Conservation (phyloP, 2,113 vertebrate species). For the Callaeas wilsoni region DNA sequence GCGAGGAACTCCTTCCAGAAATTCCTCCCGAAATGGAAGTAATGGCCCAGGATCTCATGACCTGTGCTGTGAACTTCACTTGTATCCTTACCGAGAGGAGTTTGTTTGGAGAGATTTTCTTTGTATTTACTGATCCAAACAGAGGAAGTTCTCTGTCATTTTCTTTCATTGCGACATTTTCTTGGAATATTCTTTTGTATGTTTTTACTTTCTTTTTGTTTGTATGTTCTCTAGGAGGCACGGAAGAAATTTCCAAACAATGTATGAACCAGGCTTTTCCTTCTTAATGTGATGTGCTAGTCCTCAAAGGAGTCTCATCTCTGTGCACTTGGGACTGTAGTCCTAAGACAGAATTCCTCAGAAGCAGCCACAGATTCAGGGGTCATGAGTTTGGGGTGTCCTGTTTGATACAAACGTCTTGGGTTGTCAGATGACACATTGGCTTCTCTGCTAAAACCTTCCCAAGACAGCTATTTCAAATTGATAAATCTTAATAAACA, state of each 20-base stretch:
- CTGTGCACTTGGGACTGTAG: neutral
- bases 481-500: neutral
- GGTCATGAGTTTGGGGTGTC: neutral
- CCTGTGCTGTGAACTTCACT: neutral
- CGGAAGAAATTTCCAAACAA: neutral
- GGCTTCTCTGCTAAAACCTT: neutral
- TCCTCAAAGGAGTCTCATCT: neutral
- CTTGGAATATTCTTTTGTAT: slow-evolving; percentile 30
- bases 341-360: neutral
- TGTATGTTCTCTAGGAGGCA: neutral
- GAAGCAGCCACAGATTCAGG: neutral
- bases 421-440: neutral
- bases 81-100: neutral
- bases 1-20: neutral
- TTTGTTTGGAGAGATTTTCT: slow-evolving; percentile 40
- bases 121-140: slow-evolving; percentile 27
- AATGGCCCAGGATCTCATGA: neutral
- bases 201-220: slow-evolving; percentile 41
- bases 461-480: neutral
- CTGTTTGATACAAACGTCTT: neutral
- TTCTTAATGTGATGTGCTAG: neutral
- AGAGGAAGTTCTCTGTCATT: slow-evolving; percentile 21
- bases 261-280: neutral
- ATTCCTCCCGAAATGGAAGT: neutral
- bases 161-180: slow-evolving; percentile 7